A percentile compares a stretch with the other conserved stretches of the same genome.
Evolutionary conservation across 2,888 invertebrate species (phyloP).

Genomic region (Tenthredo livida): DNA sequence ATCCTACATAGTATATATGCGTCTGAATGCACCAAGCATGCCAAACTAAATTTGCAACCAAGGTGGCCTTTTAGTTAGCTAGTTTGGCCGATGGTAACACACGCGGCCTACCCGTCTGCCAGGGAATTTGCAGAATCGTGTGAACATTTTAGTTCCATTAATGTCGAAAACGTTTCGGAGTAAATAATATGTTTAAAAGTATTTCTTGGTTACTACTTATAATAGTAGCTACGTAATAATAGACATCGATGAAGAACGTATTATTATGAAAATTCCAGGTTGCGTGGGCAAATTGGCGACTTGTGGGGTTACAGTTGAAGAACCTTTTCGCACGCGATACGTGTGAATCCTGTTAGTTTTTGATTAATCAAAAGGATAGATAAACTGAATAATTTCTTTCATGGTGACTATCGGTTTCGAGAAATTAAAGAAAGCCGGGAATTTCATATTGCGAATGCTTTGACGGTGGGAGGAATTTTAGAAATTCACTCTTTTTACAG

Average conservation of each 20-base stretch:
- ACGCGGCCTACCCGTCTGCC: neutral
- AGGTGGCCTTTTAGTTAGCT: slow-evolving; percentile 2
- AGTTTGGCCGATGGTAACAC: slow-evolving; percentile 13
- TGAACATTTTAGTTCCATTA: slow-evolving; percentile 17
- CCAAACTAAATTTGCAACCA: slow-evolving; percentile 3
- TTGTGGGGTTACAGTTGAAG: slow-evolving; percentile 38
- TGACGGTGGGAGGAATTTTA: neutral
- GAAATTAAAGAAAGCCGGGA: neutral
- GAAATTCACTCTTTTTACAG: neutral
- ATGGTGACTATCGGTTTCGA: neutral
- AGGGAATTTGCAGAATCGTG: slow-evolving; percentile 30
- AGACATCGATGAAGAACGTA: slow-evolving; percentile 25
- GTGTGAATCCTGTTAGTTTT: slow-evolving; percentile 7
- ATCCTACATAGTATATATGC: neutral
- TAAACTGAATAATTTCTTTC: neutral
- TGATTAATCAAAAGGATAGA: neutral
- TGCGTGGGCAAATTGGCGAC: slow-evolving; percentile 21
- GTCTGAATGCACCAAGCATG: neutral
- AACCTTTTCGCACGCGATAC: slow-evolving; percentile 36
- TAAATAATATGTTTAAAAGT: neutral
- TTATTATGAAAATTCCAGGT: slow-evolving; percentile 27
- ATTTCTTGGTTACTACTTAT: slow-evolving; percentile 33
- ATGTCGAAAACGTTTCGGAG: neutral
- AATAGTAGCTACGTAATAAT: slow-evolving; percentile 39
- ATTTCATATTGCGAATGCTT: neutral